Evolutionary conservation across 2,888 invertebrate genomes (phyloP).

Genomic region (Drosophila pseudotakahashii): DNA sequence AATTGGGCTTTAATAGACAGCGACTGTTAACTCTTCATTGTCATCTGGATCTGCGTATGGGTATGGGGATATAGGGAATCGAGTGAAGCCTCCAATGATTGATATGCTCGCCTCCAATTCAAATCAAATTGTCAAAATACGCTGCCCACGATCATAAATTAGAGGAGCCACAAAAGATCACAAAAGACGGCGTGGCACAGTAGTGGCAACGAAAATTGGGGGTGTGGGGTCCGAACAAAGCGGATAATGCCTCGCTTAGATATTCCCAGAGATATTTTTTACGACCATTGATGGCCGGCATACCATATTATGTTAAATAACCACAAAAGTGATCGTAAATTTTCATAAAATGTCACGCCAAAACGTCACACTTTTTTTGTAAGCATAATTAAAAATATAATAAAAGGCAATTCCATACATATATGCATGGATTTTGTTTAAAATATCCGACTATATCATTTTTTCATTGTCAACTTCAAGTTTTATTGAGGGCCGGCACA

Average conservation of each 20-base stretch:
- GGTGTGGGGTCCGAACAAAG: conserved; percentile 35
- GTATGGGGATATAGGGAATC: conserved; percentile 3
- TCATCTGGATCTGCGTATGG: conserved; percentile 37
- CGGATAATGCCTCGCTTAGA: conserved; percentile 34
- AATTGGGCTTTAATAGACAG: conserved; percentile 69
- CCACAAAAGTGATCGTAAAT: conserved; percentile 66
- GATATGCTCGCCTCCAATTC: conserved; percentile 52
- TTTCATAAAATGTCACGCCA: conserved; percentile 62
- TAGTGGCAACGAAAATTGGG: conserved; percentile 43
- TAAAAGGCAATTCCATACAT: conserved; percentile 43
- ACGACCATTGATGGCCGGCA: conserved; percentile 40
- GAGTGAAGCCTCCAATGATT: conserved; percentile 51
- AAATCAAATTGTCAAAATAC: conserved; percentile 77
- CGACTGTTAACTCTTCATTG: conserved; percentile 44
- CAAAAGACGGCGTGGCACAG: conserved; percentile 62
- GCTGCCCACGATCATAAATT: conserved; percentile 61
- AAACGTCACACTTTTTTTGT: conserved; percentile 51
- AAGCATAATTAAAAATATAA: conserved; percentile 68
- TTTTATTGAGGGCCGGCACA: conserved; percentile 50
- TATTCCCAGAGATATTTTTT: conserved; percentile 42
- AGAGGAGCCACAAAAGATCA: conserved; percentile 32
- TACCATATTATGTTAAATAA: conserved; percentile 66
- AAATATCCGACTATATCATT: conserved; percentile 34
- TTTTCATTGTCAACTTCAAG: conserved; percentile 33
- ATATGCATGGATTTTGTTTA: conserved; percentile 47